These are phyloP conservation scores for Pollicipes pollicipes DNA, from an alignment of 1,140 invertebrate species.

Conservation along the genomic window DNA sequence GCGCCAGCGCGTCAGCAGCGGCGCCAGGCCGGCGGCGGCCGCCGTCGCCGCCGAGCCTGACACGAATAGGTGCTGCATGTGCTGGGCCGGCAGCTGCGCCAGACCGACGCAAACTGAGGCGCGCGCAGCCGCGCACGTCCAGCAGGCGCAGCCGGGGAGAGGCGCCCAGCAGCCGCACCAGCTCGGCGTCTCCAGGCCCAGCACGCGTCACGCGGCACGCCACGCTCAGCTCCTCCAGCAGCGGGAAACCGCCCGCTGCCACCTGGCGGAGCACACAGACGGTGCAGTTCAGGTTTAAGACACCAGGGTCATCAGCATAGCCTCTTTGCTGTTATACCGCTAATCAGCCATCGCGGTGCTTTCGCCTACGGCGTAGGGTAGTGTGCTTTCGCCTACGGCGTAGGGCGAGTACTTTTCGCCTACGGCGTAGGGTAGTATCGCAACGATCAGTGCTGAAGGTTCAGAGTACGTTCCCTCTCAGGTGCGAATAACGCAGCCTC, in stretches of 20 bases:
- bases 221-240: conserved; percentile 58
- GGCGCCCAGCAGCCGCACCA: conserved; percentile 52
- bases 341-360: too few species aligned
- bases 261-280: conserved; percentile 31
- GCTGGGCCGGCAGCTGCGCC: conserved; percentile 41
- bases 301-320: too few species aligned
- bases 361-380: too few species aligned
- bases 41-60: too few species aligned
- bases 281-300: neutral
- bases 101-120: conserved; percentile 55
- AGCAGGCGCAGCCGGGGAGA: conserved; percentile 51
- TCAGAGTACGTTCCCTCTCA: too few species aligned
- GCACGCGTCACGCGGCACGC: conserved; percentile 30
- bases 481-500: too few species aligned
- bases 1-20: conserved; percentile 64
- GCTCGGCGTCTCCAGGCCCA: conserved; percentile 45
- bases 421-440: too few species aligned
- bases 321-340: too few species aligned
- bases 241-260: conserved; percentile 53
- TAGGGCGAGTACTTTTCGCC: too few species aligned
- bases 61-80: too few species aligned
- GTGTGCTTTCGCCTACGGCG: too few species aligned
- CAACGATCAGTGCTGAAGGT: too few species aligned
- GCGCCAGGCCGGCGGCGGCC: conserved; percentile 31
- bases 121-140: conserved; percentile 59